Evolutionary conservation across 1,140 invertebrate genomes (phyloP).

Genomic region (Solen grandis): DNA sequence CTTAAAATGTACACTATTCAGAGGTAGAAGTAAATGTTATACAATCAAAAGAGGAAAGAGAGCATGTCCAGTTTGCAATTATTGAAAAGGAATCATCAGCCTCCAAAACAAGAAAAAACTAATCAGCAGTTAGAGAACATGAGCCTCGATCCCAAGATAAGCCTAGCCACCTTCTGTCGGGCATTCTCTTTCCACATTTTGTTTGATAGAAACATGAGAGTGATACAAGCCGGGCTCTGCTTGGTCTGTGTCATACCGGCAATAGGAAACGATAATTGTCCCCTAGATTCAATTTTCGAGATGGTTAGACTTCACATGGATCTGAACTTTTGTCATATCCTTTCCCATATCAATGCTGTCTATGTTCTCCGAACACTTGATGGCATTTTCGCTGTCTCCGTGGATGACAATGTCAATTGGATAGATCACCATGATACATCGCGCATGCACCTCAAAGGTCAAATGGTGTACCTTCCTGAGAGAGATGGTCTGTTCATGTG

Average conservation of each 20-base stretch:
- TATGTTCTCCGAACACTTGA: constrained; percentile 87
- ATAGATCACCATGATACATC: constrained; percentile 62
- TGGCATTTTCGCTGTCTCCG: constrained; percentile 44
- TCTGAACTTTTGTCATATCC: constrained; percentile 93
- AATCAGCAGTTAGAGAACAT: constrained; percentile 53
- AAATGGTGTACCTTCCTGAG: constrained; percentile 97
- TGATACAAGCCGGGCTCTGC: constrained; percentile 92
- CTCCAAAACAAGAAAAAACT: not conserved
- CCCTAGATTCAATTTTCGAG: constrained; percentile 88
- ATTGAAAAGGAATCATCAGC: constrained; percentile 87
- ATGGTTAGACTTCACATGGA: constrained; percentile 93
- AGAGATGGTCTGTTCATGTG: constrained; percentile 95
- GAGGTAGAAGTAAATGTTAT: constrained; percentile 93
- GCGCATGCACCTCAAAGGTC: constrained; percentile 86
- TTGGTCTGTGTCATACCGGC: constrained; percentile 91
- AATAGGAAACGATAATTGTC: constrained; percentile 84
- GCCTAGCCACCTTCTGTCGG: constrained; percentile 94
- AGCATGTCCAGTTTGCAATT: constrained; percentile 97
- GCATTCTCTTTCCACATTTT: constrained; percentile 97
- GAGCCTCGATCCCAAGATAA: constrained; percentile 79
- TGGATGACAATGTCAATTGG: constrained; percentile 44
- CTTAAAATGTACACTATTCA: constrained; percentile 94
- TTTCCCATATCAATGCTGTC: constrained; percentile 97
- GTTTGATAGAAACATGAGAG: constrained; percentile 92
- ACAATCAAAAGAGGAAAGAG: constrained; percentile 90